Base-by-base conservation (phyloP, 2,113 vertebrate species). In the Scophthalmus maximus region DNA sequence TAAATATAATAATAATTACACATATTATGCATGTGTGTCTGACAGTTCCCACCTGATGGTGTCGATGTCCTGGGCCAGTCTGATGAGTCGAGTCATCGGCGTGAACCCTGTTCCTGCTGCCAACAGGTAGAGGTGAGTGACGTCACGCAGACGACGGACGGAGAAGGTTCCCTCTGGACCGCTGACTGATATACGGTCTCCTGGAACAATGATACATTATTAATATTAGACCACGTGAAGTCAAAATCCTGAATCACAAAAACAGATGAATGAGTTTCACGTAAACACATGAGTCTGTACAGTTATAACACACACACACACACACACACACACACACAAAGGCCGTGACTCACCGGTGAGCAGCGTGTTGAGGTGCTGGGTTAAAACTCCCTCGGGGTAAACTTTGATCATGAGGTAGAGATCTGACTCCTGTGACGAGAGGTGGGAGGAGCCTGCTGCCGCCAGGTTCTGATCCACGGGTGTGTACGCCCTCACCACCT, bases 61-160 rank as follows among this genome's bases (percentile, higher is more conserved):
- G 30, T 73, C 69, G 9, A 91, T 47, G 60, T 92, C 87, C 78
- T 91, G 88, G 63, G 93, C 89, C 25, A 91, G 84, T 58, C 55
- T 86, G 65, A 98, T 84, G 34, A 99, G 87, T 10, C 95, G 95
- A 82, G 96, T 92, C 97, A 98, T 98, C 56, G 98, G 97, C 12
- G 97, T 99, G 87, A 99, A 95, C 53, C 98, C 98, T 27, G 97
- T 98, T 58, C 98, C 97, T 26, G 96, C 98, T 68, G 97, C 97
- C 85, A 99, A 55, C 26, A 99, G 87, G 93, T 95, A 93, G 27
- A 99, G 93, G 70, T 96, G 88, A 84, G 97, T 95, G 84, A 94
- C 82, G 77, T 92, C 89, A 69, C 93, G 90, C 50, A 95, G 79
- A 57, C 89, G 91, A 0, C 90, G 92, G 57, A 88, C 87, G 80